Evolutionary conservation across 2,888 invertebrate species (phyloP).

Genomic region (Phytoseiulus persimilis): DNA sequence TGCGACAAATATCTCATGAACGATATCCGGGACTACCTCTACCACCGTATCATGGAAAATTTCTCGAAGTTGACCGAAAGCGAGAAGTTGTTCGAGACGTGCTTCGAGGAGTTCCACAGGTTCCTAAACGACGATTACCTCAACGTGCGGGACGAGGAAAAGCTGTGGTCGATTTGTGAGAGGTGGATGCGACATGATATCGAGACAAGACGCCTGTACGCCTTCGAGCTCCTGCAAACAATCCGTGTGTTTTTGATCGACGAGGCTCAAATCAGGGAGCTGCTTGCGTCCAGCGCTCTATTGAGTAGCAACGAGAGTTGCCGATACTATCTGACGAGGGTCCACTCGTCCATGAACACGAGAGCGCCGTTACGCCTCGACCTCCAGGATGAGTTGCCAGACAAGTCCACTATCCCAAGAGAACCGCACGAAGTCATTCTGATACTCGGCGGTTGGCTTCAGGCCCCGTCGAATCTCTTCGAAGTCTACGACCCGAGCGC

Average conservation of each 20-base stretch:
- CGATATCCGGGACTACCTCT: background rate
- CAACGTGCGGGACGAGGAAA: constrained; percentile 34
- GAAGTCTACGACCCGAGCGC: constrained; percentile 33
- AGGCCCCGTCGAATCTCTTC: constrained; percentile 17
- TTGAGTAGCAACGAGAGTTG: background rate
- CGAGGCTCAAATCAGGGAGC: background rate
- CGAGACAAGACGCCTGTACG: background rate
- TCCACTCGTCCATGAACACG: background rate
- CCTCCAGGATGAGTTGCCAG: background rate
- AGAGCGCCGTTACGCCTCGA: background rate
- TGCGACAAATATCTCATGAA: constrained; percentile 12
- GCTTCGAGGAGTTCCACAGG: constrained; percentile 28
- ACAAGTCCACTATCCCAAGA: constrained; percentile 7
- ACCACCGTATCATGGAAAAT: constrained; percentile 28
- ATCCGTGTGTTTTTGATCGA: constrained; percentile 12
- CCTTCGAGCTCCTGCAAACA: background rate
- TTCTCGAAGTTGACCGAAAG: constrained; percentile 9
- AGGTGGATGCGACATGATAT: constrained; percentile 25
- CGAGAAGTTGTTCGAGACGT: constrained; percentile 8
- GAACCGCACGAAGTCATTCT: constrained; percentile 21
- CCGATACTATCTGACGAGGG: background rate
- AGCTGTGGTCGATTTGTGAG: background rate
- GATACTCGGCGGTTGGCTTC: constrained; percentile 25
- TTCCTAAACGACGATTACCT: constrained; percentile 8
- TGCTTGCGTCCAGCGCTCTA: background rate